Evolutionary conservation across 1,140 invertebrate genomes (phyloP), one percentile per base, ranked within the genome.

Genomic region (Lysiphlebus fabarum): DNA sequence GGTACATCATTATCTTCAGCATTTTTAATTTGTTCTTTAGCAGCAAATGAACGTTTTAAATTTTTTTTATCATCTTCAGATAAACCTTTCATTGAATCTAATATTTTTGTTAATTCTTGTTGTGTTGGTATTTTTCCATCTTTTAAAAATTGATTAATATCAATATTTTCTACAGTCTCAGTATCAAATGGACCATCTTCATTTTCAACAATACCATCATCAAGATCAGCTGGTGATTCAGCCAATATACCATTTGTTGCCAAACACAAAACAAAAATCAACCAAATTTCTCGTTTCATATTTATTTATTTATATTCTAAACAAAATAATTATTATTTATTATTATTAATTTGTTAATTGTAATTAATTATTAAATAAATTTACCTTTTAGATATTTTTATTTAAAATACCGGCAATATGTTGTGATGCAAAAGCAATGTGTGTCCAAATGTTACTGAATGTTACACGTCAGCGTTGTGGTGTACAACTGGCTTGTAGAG

Each of bases 41-140:
- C 17, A 26, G 17, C 17, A 26, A 26, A 26, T 26, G 17, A 26
- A 26, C 17, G 17, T 26, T 26, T 26, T 41, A 85, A 60, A 54
- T 79, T 78, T 14, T 78, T 79, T 12, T 76, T 79, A 60, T 83
- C 75, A 14, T 79, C 80, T 43, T 84, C 83, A 47, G 74, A 71
- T 14, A 85, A 65, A 5, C 78, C 79, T 7, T 72, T 65, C 59
- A 83, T 73, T 4, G 70, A 64, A 43, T 85, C 76, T 26, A 86
- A 65, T 66, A 84, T 70, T 33, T 81, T 78, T 59, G 84, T 64
- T 0, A 85, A 65, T 45, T 84, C 76, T 53, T 84, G 82, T 7
- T 74, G 73, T 6, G 78, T 75, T 9, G 82, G 82, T 65, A 78
- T 67, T 68, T 79, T 66, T 6, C 65, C 47, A 26, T 65, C 59